A percentile compares a stretch with the other conserved stretches of the same genome.
These are phyloP conservation scores for Actenoides hombroni DNA, from an alignment of 2,113 vertebrate species.

Conservation along the genomic window DNA sequence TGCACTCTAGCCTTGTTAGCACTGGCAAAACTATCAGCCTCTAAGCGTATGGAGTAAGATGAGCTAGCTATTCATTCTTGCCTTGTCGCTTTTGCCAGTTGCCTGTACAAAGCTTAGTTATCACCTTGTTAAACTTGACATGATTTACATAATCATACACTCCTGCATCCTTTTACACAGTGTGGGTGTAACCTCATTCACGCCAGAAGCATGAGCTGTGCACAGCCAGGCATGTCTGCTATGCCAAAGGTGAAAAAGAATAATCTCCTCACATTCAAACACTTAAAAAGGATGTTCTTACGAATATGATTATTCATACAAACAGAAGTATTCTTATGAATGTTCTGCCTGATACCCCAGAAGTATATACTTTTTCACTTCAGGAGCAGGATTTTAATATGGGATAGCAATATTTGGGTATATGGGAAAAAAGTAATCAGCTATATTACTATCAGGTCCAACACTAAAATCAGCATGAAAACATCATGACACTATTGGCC, in stretches of 20 bases:
- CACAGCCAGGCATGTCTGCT: neutral
- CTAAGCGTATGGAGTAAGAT: neutral
- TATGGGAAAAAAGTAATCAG: neutral
- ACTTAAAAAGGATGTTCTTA: neutral
- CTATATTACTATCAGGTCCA: neutral
- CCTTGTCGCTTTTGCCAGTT: neutral
- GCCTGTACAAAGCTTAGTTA: neutral
- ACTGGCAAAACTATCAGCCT: neutral
- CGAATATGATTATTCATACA: neutral
- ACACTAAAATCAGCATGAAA: neutral
- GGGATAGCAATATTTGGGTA: neutral
- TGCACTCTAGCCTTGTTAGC: neutral
- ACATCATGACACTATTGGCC: neutral
- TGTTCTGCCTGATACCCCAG: neutral
- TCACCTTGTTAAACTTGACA: neutral
- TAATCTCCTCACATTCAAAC: neutral
- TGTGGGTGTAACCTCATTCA: neutral
- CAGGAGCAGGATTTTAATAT: neutral
- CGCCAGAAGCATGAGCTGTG: neutral
- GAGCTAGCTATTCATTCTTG: neutral
- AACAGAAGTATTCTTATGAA: neutral
- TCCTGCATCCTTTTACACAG: neutral
- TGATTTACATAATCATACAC: neutral
- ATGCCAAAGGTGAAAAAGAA: neutral
- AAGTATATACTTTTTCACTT: neutral